Evolutionary conservation across 1,140 invertebrate species (phyloP).

Genomic region (Hesperophylax magnus): DNA sequence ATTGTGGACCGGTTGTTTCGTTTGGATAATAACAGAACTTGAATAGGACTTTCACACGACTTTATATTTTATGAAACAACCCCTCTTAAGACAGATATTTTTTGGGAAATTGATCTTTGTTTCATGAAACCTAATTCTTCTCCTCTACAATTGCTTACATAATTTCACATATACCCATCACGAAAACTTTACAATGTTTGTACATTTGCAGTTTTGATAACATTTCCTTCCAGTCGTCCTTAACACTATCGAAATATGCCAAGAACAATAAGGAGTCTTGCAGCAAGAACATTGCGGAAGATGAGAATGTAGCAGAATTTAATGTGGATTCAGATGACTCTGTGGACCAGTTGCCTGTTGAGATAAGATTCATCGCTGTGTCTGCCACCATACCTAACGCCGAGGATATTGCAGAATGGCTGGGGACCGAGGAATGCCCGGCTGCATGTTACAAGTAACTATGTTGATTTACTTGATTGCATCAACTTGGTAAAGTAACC

Average conservation of each 20-base stretch:
- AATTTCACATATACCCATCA: too few species aligned
- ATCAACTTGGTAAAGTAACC: too few species aligned
- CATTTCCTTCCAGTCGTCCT: conserved; percentile 36
- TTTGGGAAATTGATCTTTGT: too few species aligned
- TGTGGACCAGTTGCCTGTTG: conserved; percentile 18
- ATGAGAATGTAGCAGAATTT: background rate
- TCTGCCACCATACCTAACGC: conserved; percentile 87
- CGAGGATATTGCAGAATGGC: conserved; percentile 82
- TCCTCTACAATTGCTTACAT: too few species aligned
- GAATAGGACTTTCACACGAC: too few species aligned
- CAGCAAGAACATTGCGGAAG: background rate
- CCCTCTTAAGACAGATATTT: too few species aligned
- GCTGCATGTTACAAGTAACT: conserved; percentile 70
- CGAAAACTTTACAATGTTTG: too few species aligned
- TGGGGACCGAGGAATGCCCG: conserved; percentile 67
- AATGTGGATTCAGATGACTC: conserved; percentile 18
- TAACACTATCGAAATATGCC: conserved; percentile 33
- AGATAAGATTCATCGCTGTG: conserved; percentile 81
- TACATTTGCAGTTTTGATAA: too few species aligned
- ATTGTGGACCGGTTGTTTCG: too few species aligned
- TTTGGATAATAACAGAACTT: too few species aligned
- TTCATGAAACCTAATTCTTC: too few species aligned
- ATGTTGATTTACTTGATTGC: background rate
- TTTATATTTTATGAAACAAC: too few species aligned
- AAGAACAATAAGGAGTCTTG: background rate